Evolutionary conservation across 2,113 vertebrate species (phyloP).

Genomic region (Synodontis membranacea): DNA sequence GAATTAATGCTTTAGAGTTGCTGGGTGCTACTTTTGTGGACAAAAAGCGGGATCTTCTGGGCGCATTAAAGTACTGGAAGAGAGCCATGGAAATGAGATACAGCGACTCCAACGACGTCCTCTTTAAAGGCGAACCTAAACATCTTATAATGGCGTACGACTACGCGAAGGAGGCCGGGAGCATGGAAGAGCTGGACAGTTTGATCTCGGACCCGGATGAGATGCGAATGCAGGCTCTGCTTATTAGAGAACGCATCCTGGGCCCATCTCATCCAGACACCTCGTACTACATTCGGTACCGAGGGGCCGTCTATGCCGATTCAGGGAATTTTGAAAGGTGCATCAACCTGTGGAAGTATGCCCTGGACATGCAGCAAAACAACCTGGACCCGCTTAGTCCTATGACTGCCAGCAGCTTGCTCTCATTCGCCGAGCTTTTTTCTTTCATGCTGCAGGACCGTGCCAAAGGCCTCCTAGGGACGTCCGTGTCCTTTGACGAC

Average conservation of each 20-base stretch:
- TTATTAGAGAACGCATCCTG: slow-evolving; percentile 94
- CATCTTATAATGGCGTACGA: slow-evolving; percentile 94
- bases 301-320: slow-evolving; percentile 96
- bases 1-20: slow-evolving; percentile 92
- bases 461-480: slow-evolving; percentile 93
- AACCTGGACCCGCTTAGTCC: slow-evolving; percentile 95
- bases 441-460: slow-evolving; percentile 99
- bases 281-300: slow-evolving; percentile 96
- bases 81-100: slow-evolving; percentile 95
- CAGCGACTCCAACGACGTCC: slow-evolving; percentile 81
- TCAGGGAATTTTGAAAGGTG: slow-evolving; percentile 97
- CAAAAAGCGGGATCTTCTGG: slow-evolving; percentile 95
- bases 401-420: slow-evolving; percentile 95
- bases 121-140: slow-evolving; percentile 86
- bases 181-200: slow-evolving; percentile 88
- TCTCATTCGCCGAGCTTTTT: slow-evolving; percentile 97
- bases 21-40: slow-evolving; percentile 96
- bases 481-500: slow-evolving; percentile 93
- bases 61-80: slow-evolving; percentile 97
- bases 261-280: slow-evolving; percentile 97
- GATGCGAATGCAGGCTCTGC: slow-evolving; percentile 97
- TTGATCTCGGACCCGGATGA: slow-evolving; percentile 96
- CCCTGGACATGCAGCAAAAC: slow-evolving; percentile 97
- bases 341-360: slow-evolving; percentile 97
- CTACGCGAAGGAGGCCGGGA: slow-evolving; percentile 91